Evolutionary conservation across 1,140 invertebrate genomes (phyloP), one percentile per base, ranked within the genome.

Genomic region (Campoletis sonorensis): DNA sequence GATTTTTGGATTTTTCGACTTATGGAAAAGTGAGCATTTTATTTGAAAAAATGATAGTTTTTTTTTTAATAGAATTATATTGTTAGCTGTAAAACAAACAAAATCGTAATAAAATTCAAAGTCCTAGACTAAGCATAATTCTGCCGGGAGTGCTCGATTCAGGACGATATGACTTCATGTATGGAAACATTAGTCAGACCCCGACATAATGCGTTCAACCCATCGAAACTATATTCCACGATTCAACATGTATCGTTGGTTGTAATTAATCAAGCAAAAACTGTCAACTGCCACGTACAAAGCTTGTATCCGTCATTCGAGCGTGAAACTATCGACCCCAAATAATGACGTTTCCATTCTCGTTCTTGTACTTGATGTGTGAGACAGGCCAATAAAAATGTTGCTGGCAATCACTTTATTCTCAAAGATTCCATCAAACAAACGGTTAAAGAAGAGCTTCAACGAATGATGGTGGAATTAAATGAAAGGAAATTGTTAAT

Each of bases 231-330:
- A 54, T 40, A 72, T 72, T 51, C 40, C 23, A 73, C 40, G 21
- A 18, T 49, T 40, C 68, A 64, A 13, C 61, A 64, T 26, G 82
- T 68, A 76, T 80, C 79, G 79, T 51, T 80, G 58, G 83, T 84
- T 81, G 82, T 81, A 84, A 87, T 86, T 87, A 86, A 86, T 86
- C 83, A 86, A 84, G 82, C 85, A 86, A 87, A 87, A 87, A 86
- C 84, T 85, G 84, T 87, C 85, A 87, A 85, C 81, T 86, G 81
- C 84, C 84, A 82, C 26, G 81, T 82, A 26, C 58, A 54, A 18
- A 13, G 23, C 18, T 72, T 81, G 76, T 84, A 79, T 76, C 70
- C 84, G 85, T 83, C 82, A 85, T 70, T 67, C 58, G 82, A 68
- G 80, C 77, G 81, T 71, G 82, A 84, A 86, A 85, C 81, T 88